phyloP scores from a whole-genome alignment of 2,888 invertebrate species.

The Luperina nickerlii region DNA sequence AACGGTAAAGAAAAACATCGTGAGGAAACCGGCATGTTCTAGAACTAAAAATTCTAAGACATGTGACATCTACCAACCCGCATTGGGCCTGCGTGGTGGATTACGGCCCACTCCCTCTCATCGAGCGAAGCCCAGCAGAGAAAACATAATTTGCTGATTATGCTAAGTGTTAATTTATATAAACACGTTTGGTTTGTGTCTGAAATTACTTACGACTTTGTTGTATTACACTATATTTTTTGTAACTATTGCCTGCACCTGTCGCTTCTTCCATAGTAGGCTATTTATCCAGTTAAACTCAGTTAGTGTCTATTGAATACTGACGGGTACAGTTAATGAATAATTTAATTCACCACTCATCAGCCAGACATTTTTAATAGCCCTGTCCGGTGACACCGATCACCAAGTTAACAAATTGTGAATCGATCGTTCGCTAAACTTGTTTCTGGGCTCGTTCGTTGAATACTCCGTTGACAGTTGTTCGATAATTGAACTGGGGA shows the following conservation, averaged over 20 bases:
- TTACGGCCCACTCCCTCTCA: too few relatives aligned
- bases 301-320: neutral
- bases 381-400: conserved; percentile 46
- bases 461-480: conserved; percentile 85
- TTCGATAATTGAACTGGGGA: conserved; percentile 89
- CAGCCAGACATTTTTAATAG: conserved; percentile 38
- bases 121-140: too few relatives aligned
- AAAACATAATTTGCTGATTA: too few relatives aligned
- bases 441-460: conserved; percentile 76
- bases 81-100: too few relatives aligned
- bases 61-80: too few relatives aligned
- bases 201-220: neutral
- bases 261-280: neutral
- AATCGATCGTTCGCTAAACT: conserved; percentile 75
- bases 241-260: neutral
- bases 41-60: too few relatives aligned
- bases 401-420: conserved; percentile 69
- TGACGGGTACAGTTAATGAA: neutral
- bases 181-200: neutral
- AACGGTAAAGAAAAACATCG: too few relatives aligned
- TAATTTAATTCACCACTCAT: neutral
- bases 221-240: neutral
- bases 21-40: too few relatives aligned
- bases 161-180: neutral
- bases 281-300: neutral